Conservation (phyloP, 1,140 invertebrate genomes). For the Euwallacea fornicatus region DNA sequence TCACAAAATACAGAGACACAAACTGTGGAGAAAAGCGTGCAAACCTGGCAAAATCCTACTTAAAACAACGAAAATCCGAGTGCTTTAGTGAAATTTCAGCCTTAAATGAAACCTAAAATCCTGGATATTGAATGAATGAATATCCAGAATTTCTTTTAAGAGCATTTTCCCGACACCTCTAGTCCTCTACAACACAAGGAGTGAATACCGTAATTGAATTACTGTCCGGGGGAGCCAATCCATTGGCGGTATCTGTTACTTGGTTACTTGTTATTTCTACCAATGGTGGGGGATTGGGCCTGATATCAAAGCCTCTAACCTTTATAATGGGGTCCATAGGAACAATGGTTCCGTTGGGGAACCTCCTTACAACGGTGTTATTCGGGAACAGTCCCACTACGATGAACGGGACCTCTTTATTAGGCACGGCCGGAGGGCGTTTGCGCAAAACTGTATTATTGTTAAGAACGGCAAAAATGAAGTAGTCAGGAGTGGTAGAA, state of each 20-base stretch:
- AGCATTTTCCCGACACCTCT: neutral
- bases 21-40: conserved; percentile 14
- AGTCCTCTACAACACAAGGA: conserved; percentile 47
- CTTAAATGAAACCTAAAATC: neutral
- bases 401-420: conserved; percentile 68
- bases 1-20: too few species aligned
- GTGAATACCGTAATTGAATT: conserved; percentile 48
- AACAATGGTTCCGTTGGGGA: conserved; percentile 72
- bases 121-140: neutral
- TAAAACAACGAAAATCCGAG: conserved; percentile 6
- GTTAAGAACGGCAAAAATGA: conserved; percentile 70
- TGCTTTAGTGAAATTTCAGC: conserved; percentile 4
- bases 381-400: conserved; percentile 72
- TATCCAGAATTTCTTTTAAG: conserved; percentile 19
- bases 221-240: conserved; percentile 23
- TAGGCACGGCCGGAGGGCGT: conserved; percentile 66
- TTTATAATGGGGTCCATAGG: conserved; percentile 59
- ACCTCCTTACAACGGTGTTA: conserved; percentile 71
- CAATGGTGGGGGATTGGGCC: conserved; percentile 50
- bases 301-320: conserved; percentile 54
- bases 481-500: conserved; percentile 59
- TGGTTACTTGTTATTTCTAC: conserved; percentile 54
- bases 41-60: neutral
- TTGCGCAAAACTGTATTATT: conserved; percentile 76
- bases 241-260: conserved; percentile 48